Base-by-base conservation (phyloP, 2,797 vertebrate genomes). In the Sylvia borin region DNA sequence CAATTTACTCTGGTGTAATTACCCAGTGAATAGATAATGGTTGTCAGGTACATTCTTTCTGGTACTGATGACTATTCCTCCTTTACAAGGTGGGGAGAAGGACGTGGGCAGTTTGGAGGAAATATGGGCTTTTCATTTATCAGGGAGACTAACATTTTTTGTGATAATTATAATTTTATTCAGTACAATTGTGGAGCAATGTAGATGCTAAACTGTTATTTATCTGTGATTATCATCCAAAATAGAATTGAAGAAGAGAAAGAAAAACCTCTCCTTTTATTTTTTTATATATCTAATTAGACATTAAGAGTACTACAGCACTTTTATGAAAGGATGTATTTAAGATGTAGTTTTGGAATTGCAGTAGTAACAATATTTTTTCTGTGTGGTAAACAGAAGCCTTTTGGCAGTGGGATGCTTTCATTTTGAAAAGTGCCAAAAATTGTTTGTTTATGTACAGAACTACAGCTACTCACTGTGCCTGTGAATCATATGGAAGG, bases 361-460 rank as follows among this genome's bases (percentile, higher is more conserved):
- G 93, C 83, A 97, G 76, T 93, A 97, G 95, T 96, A 97, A 94
- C 95, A 97, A 96, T 85, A 97, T 97, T 97, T 97, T 82, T 96
- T 98, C 95, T 94, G 83, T 92, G 88, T 97, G 71, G 93, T 97
- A 97, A 97, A 97, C 92, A 97, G 95, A 98, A 97, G 89, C 61
- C 89, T 98, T 97, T 97, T 97, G 94, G 96, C 96, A 97, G 94
- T 67, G 25, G 66, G 34, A 97, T 96, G 90, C 42, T 97, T 97
- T 93, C 75, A 90, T 97, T 94, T 95, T 96, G 81, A 96, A 97
- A 97, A 97, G 85, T 97, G 97, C 89, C 96, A 97, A 96, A 97
- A 98, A 97, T 95, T 97, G 96, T 96, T 97, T 98, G 92, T 97
- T 98, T 98, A 95, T 96, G 73, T 95, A 82, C 71, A 89, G 92